phyloP scores from a whole-genome alignment of 2,797 vertebrate genomes.

The Gymnothorax reevesii region DNA sequence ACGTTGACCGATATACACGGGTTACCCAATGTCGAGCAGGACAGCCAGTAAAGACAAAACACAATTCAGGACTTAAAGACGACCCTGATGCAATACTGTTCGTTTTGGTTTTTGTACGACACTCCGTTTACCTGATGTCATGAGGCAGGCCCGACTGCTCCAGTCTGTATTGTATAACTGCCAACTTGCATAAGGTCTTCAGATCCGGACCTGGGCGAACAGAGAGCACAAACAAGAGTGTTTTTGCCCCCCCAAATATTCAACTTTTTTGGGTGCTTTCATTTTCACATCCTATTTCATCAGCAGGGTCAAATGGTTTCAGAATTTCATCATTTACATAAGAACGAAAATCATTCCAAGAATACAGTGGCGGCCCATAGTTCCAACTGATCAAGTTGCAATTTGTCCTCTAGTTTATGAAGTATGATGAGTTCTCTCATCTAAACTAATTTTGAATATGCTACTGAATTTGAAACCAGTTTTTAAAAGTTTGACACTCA shows the following conservation, averaged over 20 bases:
- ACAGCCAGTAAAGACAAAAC: not conserved
- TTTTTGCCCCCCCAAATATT: not conserved
- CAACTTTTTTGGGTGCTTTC: not conserved
- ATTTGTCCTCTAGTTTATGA: too few relatives aligned
- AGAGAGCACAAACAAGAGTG: not conserved
- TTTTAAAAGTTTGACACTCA: not conserved
- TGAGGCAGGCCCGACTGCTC: constrained; percentile 97
- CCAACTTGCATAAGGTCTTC: constrained; percentile 97
- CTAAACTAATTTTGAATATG: not conserved
- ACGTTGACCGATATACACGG: not conserved
- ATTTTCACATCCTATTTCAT: not conserved
- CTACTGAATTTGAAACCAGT: not conserved
- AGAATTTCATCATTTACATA: not conserved
- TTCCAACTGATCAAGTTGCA: too few relatives aligned
- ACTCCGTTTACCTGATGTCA: constrained; percentile 85
- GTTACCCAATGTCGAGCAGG: not conserved
- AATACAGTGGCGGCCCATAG: not conserved
- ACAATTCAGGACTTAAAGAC: not conserved
- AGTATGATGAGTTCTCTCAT: too few relatives aligned
- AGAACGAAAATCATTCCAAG: not conserved
- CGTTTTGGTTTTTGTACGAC: not conserved
- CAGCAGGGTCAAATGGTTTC: too few relatives aligned
- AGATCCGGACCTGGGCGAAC: constrained; percentile 86
- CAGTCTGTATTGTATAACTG: constrained; percentile 96
- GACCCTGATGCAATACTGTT: not conserved